A percentile compares a stretch with the other conserved stretches of the same genome.
phyloP scores from a whole-genome alignment of 1,140 invertebrate genomes.

The Hestina assimilis region DNA sequence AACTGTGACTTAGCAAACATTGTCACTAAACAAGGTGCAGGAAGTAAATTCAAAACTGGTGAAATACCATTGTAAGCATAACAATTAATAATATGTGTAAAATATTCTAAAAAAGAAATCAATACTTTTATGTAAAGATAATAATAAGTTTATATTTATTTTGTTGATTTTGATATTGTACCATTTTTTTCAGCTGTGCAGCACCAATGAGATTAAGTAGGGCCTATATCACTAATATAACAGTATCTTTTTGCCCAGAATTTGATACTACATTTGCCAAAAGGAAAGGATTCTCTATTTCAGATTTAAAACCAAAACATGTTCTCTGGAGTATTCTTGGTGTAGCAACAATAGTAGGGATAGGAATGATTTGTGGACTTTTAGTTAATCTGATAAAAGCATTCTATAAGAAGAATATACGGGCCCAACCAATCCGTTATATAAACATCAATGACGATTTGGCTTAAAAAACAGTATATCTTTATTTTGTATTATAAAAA shows the following conservation, averaged over 20 bases:
- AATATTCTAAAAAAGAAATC: too few relatives aligned
- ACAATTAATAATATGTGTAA: too few relatives aligned
- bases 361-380: constrained; percentile 62
- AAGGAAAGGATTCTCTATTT: constrained; percentile 48
- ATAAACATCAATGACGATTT: constrained; percentile 60
- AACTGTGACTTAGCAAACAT: constrained; percentile 77
- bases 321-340: constrained; percentile 66
- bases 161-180: too few relatives aligned
- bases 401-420: constrained; percentile 54
- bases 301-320: constrained; percentile 62
- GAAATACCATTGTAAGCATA: constrained; percentile 66
- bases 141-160: too few relatives aligned
- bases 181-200: constrained; percentile 57
- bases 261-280: constrained; percentile 52
- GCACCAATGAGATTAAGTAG: constrained; percentile 66
- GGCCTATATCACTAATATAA: constrained; percentile 62
- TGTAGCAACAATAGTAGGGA: constrained; percentile 51
- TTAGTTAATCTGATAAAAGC: constrained; percentile 54
- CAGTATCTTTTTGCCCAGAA: constrained; percentile 54
- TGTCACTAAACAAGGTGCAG: constrained; percentile 59
- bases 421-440: constrained; percentile 57
- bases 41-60: constrained; percentile 55
- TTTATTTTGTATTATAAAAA: constrained; percentile 17
- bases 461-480: constrained; percentile 41
- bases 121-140: too few relatives aligned